These are phyloP conservation scores for Pelodiscus sinensis DNA, from an alignment of 2,113 vertebrate species.

Conservation along the genomic window DNA sequence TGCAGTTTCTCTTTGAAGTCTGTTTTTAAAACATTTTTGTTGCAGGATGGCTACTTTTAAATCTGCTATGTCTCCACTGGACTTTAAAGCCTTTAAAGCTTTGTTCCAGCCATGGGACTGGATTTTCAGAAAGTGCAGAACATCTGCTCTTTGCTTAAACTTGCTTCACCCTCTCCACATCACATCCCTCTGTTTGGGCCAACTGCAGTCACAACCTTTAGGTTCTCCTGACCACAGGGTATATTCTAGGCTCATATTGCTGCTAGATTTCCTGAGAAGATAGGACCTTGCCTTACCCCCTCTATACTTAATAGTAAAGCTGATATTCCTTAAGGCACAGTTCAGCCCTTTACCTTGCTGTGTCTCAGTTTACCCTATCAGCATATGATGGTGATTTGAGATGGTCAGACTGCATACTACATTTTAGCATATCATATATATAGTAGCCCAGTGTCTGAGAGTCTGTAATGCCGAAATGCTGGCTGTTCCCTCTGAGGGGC, in stretches of 20 bases:
- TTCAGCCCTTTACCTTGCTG: background rate
- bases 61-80: background rate
- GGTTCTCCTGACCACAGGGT: background rate
- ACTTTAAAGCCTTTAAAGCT: background rate
- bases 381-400: background rate
- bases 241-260: background rate
- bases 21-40: no score
- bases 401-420: background rate
- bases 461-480: no score
- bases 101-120: background rate
- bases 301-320: background rate
- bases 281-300: background rate
- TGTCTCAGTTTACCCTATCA: background rate
- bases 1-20: no score
- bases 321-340: background rate
- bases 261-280: background rate
- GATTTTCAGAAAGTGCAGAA: background rate
- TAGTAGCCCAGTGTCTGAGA: no score
- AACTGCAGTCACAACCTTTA: background rate
- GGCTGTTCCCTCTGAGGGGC: no score
- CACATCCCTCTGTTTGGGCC: background rate
- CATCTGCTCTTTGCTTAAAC: background rate
- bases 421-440: background rate
- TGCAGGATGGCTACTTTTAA: no score
- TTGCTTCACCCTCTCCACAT: background rate